Percentiles rank a stretch among this genome's conserved stretches.
These are phyloP conservation scores for Phyllostomus discolor DNA, from an alignment of 2,113 vertebrate species.

Conservation along the genomic window DNA sequence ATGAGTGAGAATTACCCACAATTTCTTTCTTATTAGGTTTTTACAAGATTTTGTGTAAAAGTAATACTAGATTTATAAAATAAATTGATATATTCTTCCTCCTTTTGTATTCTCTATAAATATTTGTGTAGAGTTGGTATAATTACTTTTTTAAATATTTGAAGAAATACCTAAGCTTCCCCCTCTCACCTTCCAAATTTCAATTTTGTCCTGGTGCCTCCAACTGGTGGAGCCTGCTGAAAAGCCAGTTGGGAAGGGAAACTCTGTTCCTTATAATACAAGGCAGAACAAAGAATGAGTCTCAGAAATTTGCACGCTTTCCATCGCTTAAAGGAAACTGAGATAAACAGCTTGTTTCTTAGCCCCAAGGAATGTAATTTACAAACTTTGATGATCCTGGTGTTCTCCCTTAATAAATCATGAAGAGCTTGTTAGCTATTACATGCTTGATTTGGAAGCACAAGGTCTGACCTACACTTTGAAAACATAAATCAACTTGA, in stretches of 20 bases:
- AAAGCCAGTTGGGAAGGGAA: not conserved
- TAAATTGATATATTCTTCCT: not conserved
- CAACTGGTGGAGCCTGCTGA: not conserved
- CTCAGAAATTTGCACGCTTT: not conserved
- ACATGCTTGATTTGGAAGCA: not conserved
- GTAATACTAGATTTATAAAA: not conserved
- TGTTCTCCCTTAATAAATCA: not conserved
- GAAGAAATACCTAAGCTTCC: not conserved
- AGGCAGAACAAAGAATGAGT: not conserved
- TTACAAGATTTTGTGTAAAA: not conserved
- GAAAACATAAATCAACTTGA: not conserved
- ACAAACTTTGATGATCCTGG: not conserved
- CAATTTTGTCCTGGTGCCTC: not conserved
- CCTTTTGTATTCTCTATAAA: not conserved
- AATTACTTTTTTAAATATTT: not conserved
- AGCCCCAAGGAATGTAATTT: not conserved
- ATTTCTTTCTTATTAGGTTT: not conserved
- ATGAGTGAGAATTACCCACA: not conserved
- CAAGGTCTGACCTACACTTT: not conserved
- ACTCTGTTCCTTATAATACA: not conserved
- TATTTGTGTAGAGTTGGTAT: not conserved
- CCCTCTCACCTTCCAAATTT: not conserved
- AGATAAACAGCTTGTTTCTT: not conserved
- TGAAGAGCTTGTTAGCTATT: not conserved
- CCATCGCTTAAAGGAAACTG: not conserved